A percentile compares a stretch with the other conserved stretches of the same genome.
Evolutionary conservation across 2,797 vertebrate species (phyloP).

Genomic region (Eidolon dupreanum): DNA sequence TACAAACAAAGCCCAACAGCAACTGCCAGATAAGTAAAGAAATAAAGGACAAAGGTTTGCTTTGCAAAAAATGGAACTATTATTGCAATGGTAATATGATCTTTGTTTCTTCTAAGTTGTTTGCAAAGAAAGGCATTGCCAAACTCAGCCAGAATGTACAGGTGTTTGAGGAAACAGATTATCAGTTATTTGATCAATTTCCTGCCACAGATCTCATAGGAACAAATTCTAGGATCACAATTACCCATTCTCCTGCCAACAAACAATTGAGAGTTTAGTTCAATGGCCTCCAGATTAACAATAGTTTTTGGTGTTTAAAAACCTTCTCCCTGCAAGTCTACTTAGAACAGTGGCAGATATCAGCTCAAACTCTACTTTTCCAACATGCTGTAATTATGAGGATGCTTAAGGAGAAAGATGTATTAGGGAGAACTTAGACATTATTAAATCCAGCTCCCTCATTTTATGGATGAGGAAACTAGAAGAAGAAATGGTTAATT

Average conservation of each 20-base stretch:
- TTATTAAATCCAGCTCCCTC: background rate
- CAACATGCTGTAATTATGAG: background rate
- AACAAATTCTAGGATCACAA: background rate
- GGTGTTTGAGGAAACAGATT: conserved; percentile 58
- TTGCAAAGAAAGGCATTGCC: conserved; percentile 35
- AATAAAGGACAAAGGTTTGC: conserved; percentile 28
- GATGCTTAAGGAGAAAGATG: background rate
- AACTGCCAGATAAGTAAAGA: background rate
- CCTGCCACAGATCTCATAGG: conserved; percentile 48
- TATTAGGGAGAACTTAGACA: background rate
- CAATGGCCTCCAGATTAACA: background rate
- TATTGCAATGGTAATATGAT: background rate
- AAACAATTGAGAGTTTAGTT: background rate
- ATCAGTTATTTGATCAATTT: conserved; percentile 43
- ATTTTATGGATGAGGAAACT: conserved; percentile 32
- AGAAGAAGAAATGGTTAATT: background rate
- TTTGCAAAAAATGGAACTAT: background rate
- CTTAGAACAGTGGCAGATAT: background rate
- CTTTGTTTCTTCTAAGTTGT: background rate
- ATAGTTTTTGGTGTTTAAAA: background rate
- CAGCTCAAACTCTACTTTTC: background rate
- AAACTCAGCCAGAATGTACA: conserved; percentile 39
- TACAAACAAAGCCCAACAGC: background rate
- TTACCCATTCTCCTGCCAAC: background rate
- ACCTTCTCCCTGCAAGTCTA: background rate